Evolutionary conservation across 2,888 invertebrate species (phyloP), one percentile per base, ranked within the genome.

Genomic region (Furcula furcula): DNA sequence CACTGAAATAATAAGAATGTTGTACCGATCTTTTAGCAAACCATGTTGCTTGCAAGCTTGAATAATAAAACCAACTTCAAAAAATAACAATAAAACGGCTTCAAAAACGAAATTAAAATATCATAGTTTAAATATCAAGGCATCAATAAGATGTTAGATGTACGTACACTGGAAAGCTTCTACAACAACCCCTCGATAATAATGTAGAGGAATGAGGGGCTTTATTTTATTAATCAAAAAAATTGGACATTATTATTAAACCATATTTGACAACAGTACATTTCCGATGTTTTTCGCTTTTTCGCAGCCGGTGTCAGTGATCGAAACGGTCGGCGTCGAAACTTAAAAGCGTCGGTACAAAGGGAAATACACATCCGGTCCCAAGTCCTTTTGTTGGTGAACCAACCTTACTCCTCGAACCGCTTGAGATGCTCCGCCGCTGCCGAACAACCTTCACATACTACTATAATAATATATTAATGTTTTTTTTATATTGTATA

Each of bases 281-380:
- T 7, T 27, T n/a, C 5, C 5, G 14, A 27, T 27, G 9, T 27
- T 27, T 23, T 27, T 27, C 27, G 15, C n/a, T 23, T 64, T 51
- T 71, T 69, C 65, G 66, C 34, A 60, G 49, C 54, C 66, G 41
- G 56, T 58, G 39, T 48, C 47, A 43, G 50, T 57, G 65, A 67
- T 76, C 68, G 65, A 60, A 43, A 49, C 56, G 65, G 66, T 76
- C 68, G 65, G 61, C 53, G 48, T 52, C 48, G 52, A 55, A 60
- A 68, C 66, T 74, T 76, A 75, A 80, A 79, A 80, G 75, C 73
- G 44, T 51, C 60, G 33, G 46, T 65, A 74, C 70, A 78, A 76
- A 77, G 64, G 61, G 60, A 64, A 71, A 61, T 63, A 72, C 59
- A 67, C 64, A 77, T 77, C 74, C 78, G 78, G 68, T 54, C 62